phyloP scores from a whole-genome alignment of 2,888 invertebrate genomes.

The Idaea aversata region DNA sequence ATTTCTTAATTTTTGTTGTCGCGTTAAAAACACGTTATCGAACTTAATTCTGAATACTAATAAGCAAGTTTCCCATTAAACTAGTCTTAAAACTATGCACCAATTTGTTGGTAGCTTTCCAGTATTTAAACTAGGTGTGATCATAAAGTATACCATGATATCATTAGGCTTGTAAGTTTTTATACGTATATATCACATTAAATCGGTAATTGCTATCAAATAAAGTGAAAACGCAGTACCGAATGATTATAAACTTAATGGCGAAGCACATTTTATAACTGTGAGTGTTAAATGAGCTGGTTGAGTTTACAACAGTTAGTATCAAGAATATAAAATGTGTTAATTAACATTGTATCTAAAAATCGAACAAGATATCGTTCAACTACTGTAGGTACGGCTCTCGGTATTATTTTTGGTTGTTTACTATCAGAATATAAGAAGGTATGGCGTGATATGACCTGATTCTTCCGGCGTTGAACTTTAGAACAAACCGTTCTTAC shows the following conservation, averaged over 20 bases:
- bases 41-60: too few species aligned
- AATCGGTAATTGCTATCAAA: too few species aligned
- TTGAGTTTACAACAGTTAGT: neutral
- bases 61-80: too few species aligned
- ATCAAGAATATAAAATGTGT: neutral
- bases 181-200: too few species aligned
- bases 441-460: neutral
- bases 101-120: too few species aligned
- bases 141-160: too few species aligned
- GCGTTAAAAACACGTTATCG: neutral
- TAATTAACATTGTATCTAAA: neutral
- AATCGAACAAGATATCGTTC: neutral
- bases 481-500: neutral
- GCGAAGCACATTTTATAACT: too few species aligned
- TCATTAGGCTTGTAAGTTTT: too few species aligned
- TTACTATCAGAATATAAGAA: neutral
- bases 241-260: too few species aligned
- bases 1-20: neutral
- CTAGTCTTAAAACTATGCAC: too few species aligned
- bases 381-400: neutral
- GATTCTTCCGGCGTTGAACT: slow-evolving; percentile 1
- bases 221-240: too few species aligned
- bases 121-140: too few species aligned
- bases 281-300: neutral
- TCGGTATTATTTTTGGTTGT: neutral